Percentiles rank a stretch among this genome's conserved stretches.
Conservation (phyloP, 2,888 invertebrate genomes). For the Quadroppia sp. region DNA sequence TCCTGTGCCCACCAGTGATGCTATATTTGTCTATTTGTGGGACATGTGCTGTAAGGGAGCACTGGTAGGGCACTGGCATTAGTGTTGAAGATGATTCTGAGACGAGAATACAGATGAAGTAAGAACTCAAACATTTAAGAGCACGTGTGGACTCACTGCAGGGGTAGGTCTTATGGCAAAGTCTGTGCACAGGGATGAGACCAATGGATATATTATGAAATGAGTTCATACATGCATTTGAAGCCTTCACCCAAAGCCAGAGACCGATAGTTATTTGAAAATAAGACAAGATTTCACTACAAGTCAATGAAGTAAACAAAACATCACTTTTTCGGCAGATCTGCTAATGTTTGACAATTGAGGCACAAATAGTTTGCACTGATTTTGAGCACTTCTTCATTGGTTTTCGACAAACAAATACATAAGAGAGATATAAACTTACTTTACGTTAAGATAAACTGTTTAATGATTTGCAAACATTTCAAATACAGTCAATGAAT, state of each 20-base stretch:
- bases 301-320: constrained; percentile 12
- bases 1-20: not conserved
- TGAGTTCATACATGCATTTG: not conserved
- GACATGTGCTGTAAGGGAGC: constrained; percentile 5
- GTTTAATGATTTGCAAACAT: constrained; percentile 11
- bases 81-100: not conserved
- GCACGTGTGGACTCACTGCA: constrained; percentile 1
- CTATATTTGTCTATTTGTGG: constrained; percentile 5
- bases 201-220: not conserved
- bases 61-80: not conserved
- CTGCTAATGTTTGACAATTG: constrained; percentile 15
- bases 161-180: not conserved
- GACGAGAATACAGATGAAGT: not conserved
- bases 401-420: constrained; percentile 26
- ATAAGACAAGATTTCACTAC: constrained; percentile 1
- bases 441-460: constrained; percentile 19
- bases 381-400: constrained; percentile 5
- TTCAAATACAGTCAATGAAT: not conserved
- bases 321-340: not conserved
- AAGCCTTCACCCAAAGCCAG: not conserved
- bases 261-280: not conserved
- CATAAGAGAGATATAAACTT: not conserved
- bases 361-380: not conserved
- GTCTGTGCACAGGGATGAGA: not conserved
- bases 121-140: no score